These are phyloP conservation scores for Himalopsyche tibetana DNA, from an alignment of 2,888 invertebrate genomes.

Conservation along the genomic window DNA sequence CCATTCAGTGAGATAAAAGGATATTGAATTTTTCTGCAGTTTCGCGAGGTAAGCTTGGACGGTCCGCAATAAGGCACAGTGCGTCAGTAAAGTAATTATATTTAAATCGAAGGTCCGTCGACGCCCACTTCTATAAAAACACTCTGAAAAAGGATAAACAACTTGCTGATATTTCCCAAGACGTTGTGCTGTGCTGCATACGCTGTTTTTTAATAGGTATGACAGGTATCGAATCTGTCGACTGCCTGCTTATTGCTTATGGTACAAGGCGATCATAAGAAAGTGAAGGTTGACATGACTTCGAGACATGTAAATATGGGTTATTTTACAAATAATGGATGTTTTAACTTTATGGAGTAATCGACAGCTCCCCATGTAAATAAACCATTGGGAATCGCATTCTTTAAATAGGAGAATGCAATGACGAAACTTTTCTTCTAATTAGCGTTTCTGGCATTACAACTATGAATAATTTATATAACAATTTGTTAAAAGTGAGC, in stretches of 20 bases:
- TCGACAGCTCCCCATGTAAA: too few species aligned
- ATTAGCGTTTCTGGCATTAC: too few species aligned
- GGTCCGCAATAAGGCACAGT: constrained; percentile 49
- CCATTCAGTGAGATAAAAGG: too few species aligned
- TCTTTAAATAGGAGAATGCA: too few species aligned
- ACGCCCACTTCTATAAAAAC: constrained; percentile 43
- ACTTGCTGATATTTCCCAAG: constrained; percentile 38
- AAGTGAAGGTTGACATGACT: constrained; percentile 27
- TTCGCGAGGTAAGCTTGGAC: not conserved
- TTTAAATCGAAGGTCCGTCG: constrained; percentile 37
- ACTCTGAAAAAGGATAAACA: constrained; percentile 44
- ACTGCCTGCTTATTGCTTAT: not conserved
- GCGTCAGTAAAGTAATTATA: constrained; percentile 60
- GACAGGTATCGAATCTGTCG: not conserved
- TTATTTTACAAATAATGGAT: constrained; percentile 10
- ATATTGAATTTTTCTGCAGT: too few species aligned
- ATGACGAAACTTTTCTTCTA: too few species aligned
- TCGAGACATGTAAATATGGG: constrained; percentile 28
- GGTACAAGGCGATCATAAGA: constrained; percentile 3
- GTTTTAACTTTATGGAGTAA: not conserved
- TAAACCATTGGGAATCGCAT: too few species aligned
- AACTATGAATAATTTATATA: too few species aligned
- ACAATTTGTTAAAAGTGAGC: too few species aligned
- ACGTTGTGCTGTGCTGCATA: not conserved
- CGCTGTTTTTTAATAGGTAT: constrained; percentile 2